Base-by-base conservation (phyloP, 2,888 invertebrate species). In the Melanophora roralis region DNA sequence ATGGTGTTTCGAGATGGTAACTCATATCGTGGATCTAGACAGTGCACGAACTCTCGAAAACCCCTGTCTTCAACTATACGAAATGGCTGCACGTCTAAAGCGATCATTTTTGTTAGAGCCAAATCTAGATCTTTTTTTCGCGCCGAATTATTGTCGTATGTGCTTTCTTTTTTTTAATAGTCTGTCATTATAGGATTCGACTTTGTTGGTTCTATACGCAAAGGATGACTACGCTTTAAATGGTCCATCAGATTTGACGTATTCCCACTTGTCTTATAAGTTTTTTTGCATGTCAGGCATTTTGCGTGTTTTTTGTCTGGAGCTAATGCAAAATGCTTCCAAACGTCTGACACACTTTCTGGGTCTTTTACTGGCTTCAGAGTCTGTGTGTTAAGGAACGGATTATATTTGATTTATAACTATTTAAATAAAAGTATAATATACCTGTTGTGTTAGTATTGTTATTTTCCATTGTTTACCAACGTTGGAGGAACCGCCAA, bases 1-100 rank as follows among this genome's bases (percentile, higher is more conserved):
- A 86, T 59, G 32, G 80, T 83, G 68, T 82, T 85, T 16, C 85
- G 76, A 19, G 77, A 82, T 43, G 85, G 85, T 53, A 87, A 69
- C 36, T 38, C 75, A 82, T 86, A 86, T 11, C 78, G 78, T n/a
- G 85, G 84, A 80, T 85, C 84, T 49, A 86, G 68, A 64, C 75
- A 78, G 64, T 83, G 72, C 34, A 85, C 79, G 49, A 86, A 85
- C 64, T 84, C 78, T 77, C 65, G 75, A 82, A 87, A 86, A 62
- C 86, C 85, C 72, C 75, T 60, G 80, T 86, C 84, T 67, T 86
- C 84, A 21, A 86, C 87, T 36, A 87, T 83, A 59, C 78, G 82
- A 65, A 86, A 85, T 27, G 86, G 85, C 65, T 87, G 85, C 74
- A 84, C 85, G 75, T 86, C 86, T 51, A 73, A 73, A 3, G 81